Evolutionary conservation across 2,797 vertebrate genomes (phyloP), one percentile per base, ranked within the genome.

Genomic region (Urophycis tenuis): DNA sequence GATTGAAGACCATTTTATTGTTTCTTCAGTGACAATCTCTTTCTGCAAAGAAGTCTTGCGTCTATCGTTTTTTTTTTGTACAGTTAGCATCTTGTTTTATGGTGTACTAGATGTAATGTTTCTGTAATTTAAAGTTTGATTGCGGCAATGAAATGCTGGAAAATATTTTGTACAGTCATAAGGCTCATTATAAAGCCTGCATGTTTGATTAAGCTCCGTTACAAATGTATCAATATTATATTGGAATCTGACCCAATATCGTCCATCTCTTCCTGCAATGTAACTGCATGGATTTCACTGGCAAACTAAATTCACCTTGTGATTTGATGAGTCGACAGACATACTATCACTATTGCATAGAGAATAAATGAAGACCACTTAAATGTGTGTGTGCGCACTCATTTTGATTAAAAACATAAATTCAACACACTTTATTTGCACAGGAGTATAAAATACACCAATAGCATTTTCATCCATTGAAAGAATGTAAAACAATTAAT

Each of bases 381-480:
- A 25, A 1, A n/a, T 60, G 45, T 49, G 53, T 60, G 3, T 60
- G 53, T 60, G 3, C 25, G n/a, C 53, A n/a, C 49, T 53, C 6
- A 60, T 60, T 60, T 49, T 49, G 53, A n/a, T 60, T 60, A 25
- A 25, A 60, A 60, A 5, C 22, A 67, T 67, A 12, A 67, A 67
- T 71, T 32, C 69, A 71, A 90, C 85, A 85, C 87, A n/a, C 17
- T 86, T 81, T 85, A 82, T 80, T 67, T 74, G 82, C 85, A 85
- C 87, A 85, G 83, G 81, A 85, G 88, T 93, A 92, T 85, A 93
- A 94, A 93, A 93, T 89, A 90, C 90, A 91, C 81, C 83, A 85
- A 87, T 72, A 89, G 85, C 80, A 78, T 80, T 81, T 83, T 76
- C 73, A 78, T 83, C 78, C 78, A 74, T 81, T 83, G 15, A 79